Evolutionary conservation across 2,113 vertebrate species (phyloP), one percentile per base, ranked within the genome.

Genomic region (Redunca redunca): DNA sequence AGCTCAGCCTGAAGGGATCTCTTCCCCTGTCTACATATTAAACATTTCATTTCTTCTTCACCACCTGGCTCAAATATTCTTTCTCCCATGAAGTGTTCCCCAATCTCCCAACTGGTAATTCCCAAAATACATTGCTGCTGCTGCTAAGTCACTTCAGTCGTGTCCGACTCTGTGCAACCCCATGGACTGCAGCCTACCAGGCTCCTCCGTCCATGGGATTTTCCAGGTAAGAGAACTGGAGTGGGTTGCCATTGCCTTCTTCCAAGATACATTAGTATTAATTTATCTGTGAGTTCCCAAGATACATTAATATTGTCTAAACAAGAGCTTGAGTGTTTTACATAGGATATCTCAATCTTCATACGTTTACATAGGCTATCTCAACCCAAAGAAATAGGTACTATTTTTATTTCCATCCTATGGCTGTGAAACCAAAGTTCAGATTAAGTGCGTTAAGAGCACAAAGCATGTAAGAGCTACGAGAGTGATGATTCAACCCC

Each of bases 31-130:
- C 67, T 94, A 36, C 62, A 36, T 88, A 87, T 57, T 90, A 53
- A 97, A 84, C 40, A 60, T 92, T 91, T 91, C 60, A 19, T 71
- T 86, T 87, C 50, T 82, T 95, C 58, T 91, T 96, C 16, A 60
- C 74, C 87, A 78, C 50, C 30, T 55, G 64, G 74, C 52, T 84
- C 78, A 89, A 88, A 91, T 85, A 58, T n/a, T 92, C 30, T 89
- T 81, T 90, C 93, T 96, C 85, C 33, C 15, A n/a, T 43, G 40
- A 95, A 83, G 26, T 90, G 40, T 81, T 97, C 17, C 60, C 53
- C 64, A 82, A 48, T 95, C 40, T 95, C 30, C 58, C 43, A 96
- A 57, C 58, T 13, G 9, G 52, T 33, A 81, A 25, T 40, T 93
- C 77, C 78, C 90, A 91, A 91, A 36, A 71, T 58, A 64, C 11